A percentile compares a stretch with the other conserved stretches of the same genome.
These are phyloP conservation scores for Siphonodentalium dalli DNA, from an alignment of 2,888 invertebrate genomes.

Conservation along the genomic window DNA sequence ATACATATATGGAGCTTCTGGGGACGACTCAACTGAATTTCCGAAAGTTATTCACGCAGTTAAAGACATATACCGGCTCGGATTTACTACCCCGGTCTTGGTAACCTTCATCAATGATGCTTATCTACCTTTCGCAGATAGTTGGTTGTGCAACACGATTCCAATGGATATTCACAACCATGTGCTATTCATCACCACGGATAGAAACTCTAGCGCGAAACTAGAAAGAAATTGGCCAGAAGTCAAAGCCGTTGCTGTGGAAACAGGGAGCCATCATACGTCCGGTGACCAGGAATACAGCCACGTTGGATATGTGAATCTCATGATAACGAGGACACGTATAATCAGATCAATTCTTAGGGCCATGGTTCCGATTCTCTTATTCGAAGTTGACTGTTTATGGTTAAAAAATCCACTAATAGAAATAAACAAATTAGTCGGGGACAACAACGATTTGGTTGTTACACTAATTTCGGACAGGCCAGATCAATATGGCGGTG, in stretches of 20 bases:
- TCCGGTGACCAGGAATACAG: conserved; percentile 40
- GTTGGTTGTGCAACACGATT: conserved; percentile 45
- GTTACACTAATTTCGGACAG: conserved; percentile 32
- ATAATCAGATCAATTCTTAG: conserved; percentile 30
- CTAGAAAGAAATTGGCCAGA: conserved; percentile 40
- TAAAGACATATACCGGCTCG: too few relatives aligned
- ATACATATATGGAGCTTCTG: too few relatives aligned
- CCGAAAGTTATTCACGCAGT: too few relatives aligned
- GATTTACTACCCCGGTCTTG: too few relatives aligned
- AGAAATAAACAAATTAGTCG: conserved; percentile 19
- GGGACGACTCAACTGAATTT: too few relatives aligned
- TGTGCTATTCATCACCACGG: conserved; percentile 42
- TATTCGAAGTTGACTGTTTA: conserved; percentile 48
- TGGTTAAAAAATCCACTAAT: conserved; percentile 44
- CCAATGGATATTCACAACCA: conserved; percentile 39
- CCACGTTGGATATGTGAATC: conserved; percentile 41
- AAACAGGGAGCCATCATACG: conserved; percentile 14
- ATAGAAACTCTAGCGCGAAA: conserved; percentile 29
- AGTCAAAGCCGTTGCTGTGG: conserved; percentile 31
- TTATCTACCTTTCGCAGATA: conserved; percentile 38
- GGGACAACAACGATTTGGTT: conserved; percentile 31
- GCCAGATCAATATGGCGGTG: conserved; percentile 33
- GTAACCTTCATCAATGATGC: conserved; percentile 43
- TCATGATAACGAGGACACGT: conserved; percentile 40
- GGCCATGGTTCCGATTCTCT: conserved; percentile 33